A percentile compares a stretch with the other conserved stretches of the same genome.
phyloP scores from a whole-genome alignment of 2,797 vertebrate species.

The Ibycter americanus region DNA sequence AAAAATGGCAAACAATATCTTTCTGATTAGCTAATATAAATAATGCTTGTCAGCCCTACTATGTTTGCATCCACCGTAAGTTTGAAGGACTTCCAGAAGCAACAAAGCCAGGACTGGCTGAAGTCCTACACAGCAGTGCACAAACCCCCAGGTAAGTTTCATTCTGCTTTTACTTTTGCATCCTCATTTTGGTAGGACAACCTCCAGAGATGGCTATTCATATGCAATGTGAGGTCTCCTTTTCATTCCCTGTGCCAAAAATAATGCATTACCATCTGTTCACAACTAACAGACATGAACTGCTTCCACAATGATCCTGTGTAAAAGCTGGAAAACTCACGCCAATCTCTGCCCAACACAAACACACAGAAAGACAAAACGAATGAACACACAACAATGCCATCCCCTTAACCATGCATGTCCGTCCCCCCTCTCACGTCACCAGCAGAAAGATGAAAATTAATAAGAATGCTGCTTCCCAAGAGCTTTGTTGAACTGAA shows the following conservation, averaged over 20 bases:
- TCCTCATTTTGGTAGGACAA: neutral
- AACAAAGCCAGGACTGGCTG: neutral
- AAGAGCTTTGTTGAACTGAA: constrained; percentile 1
- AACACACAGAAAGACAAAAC: neutral
- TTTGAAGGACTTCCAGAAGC: neutral
- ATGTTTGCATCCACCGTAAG: neutral
- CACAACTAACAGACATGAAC: constrained; percentile 45
- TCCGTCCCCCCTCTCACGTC: neutral
- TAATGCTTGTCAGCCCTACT: neutral
- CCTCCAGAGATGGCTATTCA: constrained; percentile 44
- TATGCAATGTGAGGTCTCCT: constrained; percentile 51
- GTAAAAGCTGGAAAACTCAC: neutral
- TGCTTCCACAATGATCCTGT: constrained; percentile 32
- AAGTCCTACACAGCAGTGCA: neutral
- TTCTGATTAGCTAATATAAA: neutral
- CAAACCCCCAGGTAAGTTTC: neutral
- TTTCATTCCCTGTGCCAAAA: constrained; percentile 33
- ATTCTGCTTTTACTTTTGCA: neutral
- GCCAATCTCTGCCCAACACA: neutral
- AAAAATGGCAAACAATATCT: neutral
- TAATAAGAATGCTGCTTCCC: neutral
- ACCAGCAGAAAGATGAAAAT: neutral
- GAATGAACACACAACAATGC: neutral
- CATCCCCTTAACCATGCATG: neutral
- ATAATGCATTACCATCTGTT: constrained; percentile 55